Conservation (phyloP, 1,140 invertebrate genomes). For the Maconellicoccus hirsutus region DNA sequence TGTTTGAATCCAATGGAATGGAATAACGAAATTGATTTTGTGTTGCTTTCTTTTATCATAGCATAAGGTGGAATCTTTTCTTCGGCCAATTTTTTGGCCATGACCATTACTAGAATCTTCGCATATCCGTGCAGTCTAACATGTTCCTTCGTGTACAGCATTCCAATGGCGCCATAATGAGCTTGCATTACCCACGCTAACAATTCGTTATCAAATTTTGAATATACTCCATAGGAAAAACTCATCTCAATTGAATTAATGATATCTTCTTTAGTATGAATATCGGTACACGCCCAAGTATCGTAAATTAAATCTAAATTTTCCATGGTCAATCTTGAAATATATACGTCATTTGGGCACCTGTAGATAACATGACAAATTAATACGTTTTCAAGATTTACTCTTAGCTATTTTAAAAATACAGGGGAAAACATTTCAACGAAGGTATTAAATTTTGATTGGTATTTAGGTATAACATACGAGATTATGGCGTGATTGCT, state of each 20-base stretch:
- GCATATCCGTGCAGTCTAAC: background rate
- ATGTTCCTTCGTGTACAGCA: background rate
- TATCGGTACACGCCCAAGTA: background rate
- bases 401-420: too few relatives aligned
- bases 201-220: background rate
- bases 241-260: background rate
- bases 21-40: background rate
- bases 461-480: background rate
- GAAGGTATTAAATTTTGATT: background rate
- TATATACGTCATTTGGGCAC: background rate
- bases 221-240: background rate
- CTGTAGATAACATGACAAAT: background rate
- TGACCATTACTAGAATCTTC: background rate
- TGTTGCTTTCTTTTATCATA: background rate
- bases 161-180: background rate
- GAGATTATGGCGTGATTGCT: background rate
- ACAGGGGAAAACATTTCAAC: too few relatives aligned
- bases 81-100: background rate
- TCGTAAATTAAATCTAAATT: background rate
- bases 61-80: background rate
- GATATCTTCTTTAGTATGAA: constrained; percentile 8
- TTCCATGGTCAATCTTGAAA: background rate
- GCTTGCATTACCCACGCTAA: constrained; percentile 2
- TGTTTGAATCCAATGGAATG: constrained; percentile 14
- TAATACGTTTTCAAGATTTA: background rate